A percentile compares a stretch with the other conserved stretches of the same genome.
Conservation (phyloP, 1,140 invertebrate species). For the Antheraea mylitta region DNA sequence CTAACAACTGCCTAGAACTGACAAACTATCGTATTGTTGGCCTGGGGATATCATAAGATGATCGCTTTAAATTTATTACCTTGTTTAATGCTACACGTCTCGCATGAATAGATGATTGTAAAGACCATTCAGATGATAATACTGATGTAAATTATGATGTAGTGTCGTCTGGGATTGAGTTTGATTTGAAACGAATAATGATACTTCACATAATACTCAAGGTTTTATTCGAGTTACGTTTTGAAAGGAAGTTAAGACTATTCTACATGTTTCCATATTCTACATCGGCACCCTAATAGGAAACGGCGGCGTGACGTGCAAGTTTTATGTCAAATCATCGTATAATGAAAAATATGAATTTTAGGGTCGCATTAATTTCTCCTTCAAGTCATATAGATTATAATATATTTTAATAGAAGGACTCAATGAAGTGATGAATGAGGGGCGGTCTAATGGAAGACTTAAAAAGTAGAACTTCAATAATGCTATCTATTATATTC, state of each 20-base stretch:
- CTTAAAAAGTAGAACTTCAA: neutral
- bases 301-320: constrained; percentile 49
- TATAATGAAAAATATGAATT: constrained; percentile 60
- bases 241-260: neutral
- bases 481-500: no score
- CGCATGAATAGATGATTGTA: constrained; percentile 13
- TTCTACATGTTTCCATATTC: constrained; percentile 29
- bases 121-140: constrained; percentile 14
- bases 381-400: constrained; percentile 50
- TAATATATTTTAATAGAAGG: constrained; percentile 66
- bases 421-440: constrained; percentile 64
- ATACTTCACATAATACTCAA: neutral
- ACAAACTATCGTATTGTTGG: constrained; percentile 61
- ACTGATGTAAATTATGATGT: constrained; percentile 15
- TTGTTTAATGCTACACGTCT: constrained; percentile 30
- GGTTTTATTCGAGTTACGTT: neutral
- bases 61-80: constrained; percentile 51
- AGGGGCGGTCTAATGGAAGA: constrained; percentile 27
- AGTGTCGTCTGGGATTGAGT: constrained; percentile 4
- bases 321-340: constrained; percentile 62
- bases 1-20: constrained; percentile 61
- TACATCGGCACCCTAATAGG: constrained; percentile 39
- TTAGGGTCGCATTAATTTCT: constrained; percentile 52
- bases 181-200: constrained; percentile 6
- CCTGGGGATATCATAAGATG: constrained; percentile 55